Evolutionary conservation across 2,113 vertebrate species (phyloP).

Genomic region (Maccullochella peelii): DNA sequence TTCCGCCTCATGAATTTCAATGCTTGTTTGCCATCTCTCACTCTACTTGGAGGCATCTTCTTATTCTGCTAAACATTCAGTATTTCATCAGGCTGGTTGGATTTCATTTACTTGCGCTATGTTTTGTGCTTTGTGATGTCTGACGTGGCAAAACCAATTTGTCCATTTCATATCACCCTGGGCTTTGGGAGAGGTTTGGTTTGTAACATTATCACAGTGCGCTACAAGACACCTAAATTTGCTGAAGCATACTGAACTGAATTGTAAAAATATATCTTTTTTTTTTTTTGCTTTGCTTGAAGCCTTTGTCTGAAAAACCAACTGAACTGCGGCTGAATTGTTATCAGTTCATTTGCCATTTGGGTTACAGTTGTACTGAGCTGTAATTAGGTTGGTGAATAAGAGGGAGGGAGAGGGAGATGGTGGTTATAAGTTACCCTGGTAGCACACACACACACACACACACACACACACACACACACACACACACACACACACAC

Average conservation of each 20-base stretch:
- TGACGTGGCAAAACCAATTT: neutral
- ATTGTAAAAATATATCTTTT: neutral
- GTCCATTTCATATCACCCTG: neutral
- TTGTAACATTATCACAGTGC: neutral
- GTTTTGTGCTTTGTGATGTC: neutral
- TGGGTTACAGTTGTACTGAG: slow-evolving; percentile 25
- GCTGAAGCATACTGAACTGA: neutral
- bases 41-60: neutral
- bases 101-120: neutral
- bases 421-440: slow-evolving; percentile 25
- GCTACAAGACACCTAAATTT: neutral
- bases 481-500: neutral
- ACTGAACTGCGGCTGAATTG: slow-evolving; percentile 1
- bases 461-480: neutral
- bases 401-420: neutral
- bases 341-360: slow-evolving; percentile 19
- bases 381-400: slow-evolving; percentile 36
- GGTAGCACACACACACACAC: neutral
- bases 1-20: neutral
- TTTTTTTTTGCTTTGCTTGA: neutral
- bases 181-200: neutral
- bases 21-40: neutral
- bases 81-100: neutral
- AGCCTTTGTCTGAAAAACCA: neutral
- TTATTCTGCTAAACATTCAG: neutral